A percentile compares a stretch with the other conserved stretches of the same genome.
These are phyloP conservation scores for Drosophila demipolita DNA, from an alignment of 2,888 invertebrate species.

Conservation along the genomic window DNA sequence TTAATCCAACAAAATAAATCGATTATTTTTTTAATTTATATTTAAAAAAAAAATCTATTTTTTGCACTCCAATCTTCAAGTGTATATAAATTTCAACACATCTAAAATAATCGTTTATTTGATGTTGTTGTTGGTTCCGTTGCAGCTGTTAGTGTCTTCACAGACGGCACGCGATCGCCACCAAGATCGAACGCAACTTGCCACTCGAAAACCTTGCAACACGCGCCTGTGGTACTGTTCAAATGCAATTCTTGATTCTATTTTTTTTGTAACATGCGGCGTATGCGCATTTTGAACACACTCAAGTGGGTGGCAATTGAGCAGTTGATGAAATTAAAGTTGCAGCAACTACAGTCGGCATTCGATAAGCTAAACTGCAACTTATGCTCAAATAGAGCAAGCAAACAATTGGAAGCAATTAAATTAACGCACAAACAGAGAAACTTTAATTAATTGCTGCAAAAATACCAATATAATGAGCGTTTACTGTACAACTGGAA, in stretches of 20 bases:
- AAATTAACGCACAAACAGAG: background rate
- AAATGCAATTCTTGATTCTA: constrained; percentile 51
- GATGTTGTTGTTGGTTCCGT: constrained; percentile 12
- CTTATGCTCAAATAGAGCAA: background rate
- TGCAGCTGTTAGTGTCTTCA: constrained; percentile 37
- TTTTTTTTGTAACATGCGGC: constrained; percentile 51
- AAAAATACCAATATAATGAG: constrained; percentile 9
- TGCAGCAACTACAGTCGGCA: constrained; percentile 31
- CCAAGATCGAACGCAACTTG: constrained; percentile 13
- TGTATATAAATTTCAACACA: background rate
- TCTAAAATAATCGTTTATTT: background rate
- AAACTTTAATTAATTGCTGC: background rate
- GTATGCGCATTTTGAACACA: constrained; percentile 59
- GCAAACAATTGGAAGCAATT: background rate
- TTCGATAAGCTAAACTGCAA: background rate
- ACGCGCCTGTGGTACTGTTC: constrained; percentile 14
- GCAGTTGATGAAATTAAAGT: constrained; percentile 32
- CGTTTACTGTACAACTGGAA: constrained; percentile 33
- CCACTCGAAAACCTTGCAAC: background rate
- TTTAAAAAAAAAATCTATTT: background rate
- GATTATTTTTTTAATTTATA: background rate
- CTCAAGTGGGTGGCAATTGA: constrained; percentile 52
- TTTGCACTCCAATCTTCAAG: background rate
- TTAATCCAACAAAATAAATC: background rate
- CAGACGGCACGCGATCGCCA: constrained; percentile 60